phyloP scores from a whole-genome alignment of 2,797 vertebrate species.

The Sorex maritimensis region DNA sequence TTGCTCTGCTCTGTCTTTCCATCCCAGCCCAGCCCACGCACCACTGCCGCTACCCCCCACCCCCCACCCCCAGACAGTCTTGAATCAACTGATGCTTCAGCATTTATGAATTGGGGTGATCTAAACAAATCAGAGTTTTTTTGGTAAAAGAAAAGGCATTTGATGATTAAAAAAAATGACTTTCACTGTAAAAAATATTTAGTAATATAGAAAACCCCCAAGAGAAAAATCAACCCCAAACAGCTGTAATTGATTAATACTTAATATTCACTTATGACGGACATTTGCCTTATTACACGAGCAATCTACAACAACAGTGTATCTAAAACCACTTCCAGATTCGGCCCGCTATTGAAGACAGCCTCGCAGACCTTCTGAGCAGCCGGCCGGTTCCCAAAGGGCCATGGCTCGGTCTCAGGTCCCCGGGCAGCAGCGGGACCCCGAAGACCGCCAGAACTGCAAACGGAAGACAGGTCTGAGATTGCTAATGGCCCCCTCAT shows the following conservation, averaged over 20 bases:
- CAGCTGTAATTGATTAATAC: neutral
- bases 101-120: neutral
- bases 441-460: conserved; percentile 50
- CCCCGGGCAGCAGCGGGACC: conserved; percentile 51
- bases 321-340: conserved; percentile 19
- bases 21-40: no score
- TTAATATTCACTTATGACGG: conserved; percentile 19
- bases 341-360: neutral
- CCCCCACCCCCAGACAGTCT: no score
- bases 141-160: conserved; percentile 58
- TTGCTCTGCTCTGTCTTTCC: no score
- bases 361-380: neutral
- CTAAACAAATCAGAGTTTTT: conserved; percentile 25
- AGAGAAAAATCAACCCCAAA: neutral
- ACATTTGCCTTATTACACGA: neutral
- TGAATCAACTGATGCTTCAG: neutral
- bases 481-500: conserved; percentile 53
- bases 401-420: neutral
- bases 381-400: neutral
- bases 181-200: conserved; percentile 35
- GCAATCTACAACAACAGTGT: neutral
- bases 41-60: no score
- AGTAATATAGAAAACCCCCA: conserved; percentile 18
- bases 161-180: neutral
- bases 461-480: conserved; percentile 72